These are phyloP conservation scores for Eristalinus aeneus DNA, from an alignment of 2,888 invertebrate genomes.

Conservation along the genomic window DNA sequence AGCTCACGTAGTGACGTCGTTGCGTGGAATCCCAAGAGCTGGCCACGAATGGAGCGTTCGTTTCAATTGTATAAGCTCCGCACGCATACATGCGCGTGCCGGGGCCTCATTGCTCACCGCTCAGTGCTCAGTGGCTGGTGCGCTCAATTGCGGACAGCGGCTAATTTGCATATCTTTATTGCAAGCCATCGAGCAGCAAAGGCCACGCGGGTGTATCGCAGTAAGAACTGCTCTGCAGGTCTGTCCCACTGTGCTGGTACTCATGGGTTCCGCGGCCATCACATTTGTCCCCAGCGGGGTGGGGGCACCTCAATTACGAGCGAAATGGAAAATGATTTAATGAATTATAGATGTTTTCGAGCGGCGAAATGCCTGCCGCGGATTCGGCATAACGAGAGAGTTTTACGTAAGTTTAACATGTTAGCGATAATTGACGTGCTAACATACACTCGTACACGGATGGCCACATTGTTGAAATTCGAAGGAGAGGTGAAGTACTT, in stretches of 20 bases:
- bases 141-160: constrained; percentile 17
- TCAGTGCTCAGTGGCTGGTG: neutral
- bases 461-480: constrained; percentile 26
- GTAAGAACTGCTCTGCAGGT: neutral
- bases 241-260: neutral
- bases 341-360: constrained; percentile 38
- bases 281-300: neutral
- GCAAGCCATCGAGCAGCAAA: neutral
- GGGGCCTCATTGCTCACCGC: neutral
- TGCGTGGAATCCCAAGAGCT: neutral
- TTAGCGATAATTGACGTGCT: constrained; percentile 42
- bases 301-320: constrained; percentile 40
- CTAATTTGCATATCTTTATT: constrained; percentile 49
- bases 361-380: neutral
- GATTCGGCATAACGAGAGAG: constrained; percentile 35
- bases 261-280: neutral
- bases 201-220: neutral
- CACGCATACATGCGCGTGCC: neutral
- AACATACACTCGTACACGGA: constrained; percentile 44
- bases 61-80: constrained; percentile 23
- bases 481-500: neutral
- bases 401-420: constrained; percentile 48
- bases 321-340: constrained; percentile 42
- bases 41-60: constrained; percentile 19
- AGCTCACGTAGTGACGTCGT: neutral